These are phyloP conservation scores for Pimpla rufipes DNA, from an alignment of 2,888 invertebrate species.

Conservation along the genomic window DNA sequence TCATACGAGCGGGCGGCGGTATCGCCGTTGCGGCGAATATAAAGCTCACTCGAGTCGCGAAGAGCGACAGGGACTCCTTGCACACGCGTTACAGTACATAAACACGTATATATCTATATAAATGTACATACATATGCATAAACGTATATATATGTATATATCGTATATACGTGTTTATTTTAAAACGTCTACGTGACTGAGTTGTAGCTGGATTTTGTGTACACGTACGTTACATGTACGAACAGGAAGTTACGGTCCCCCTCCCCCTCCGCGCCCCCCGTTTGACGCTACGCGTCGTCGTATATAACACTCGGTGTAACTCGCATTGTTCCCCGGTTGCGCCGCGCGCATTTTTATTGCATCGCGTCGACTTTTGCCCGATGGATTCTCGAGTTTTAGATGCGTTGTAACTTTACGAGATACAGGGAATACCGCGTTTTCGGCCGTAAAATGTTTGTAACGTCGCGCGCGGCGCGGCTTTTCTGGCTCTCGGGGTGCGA, in stretches of 20 bases:
- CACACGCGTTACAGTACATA: conserved; percentile 36
- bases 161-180: neutral
- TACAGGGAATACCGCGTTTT: neutral
- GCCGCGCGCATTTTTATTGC: conserved; percentile 26
- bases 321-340: conserved; percentile 3
- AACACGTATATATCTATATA: neutral
- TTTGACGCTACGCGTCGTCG: conserved; percentile 28
- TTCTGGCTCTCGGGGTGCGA: neutral
- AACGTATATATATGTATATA: neutral
- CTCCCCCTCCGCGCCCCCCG: neutral
- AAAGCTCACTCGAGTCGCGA: conserved; percentile 57
- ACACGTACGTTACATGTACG: conserved; percentile 18
- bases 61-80: conserved; percentile 41
- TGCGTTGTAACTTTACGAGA: neutral
- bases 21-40: conserved; percentile 51
- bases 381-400: neutral
- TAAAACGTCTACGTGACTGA: conserved; percentile 20
- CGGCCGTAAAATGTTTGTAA: neutral
- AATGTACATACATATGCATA: neutral
- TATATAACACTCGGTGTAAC: neutral
- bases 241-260: conserved; percentile 29
- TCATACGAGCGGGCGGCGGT: conserved; percentile 32
- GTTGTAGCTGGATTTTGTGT: conserved; percentile 11
- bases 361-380: conserved; percentile 7
- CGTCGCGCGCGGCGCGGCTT: neutral